Percentiles rank a stretch among this genome's conserved stretches.
Evolutionary conservation across 2,113 vertebrate genomes (phyloP).

Genomic region (Pomatorhinus ruficollis): DNA sequence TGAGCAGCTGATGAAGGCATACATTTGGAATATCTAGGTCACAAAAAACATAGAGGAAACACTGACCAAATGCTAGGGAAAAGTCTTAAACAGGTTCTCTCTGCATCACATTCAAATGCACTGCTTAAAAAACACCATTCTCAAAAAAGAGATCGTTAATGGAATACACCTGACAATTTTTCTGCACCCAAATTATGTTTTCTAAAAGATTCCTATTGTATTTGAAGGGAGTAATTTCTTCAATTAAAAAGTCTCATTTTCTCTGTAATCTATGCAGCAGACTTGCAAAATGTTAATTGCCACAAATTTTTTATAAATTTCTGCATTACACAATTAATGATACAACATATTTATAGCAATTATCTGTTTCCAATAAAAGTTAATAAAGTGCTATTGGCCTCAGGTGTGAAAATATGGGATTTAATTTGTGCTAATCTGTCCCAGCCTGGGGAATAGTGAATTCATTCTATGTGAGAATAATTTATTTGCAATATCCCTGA

Average conservation of each 20-base stretch:
- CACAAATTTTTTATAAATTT: not conserved
- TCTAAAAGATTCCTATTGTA: not conserved
- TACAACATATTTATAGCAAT: conserved; percentile 28
- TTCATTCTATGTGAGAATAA: not conserved
- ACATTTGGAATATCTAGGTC: not conserved
- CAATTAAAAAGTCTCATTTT: conserved; percentile 36
- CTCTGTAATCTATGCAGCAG: conserved; percentile 17
- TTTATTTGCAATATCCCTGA: not conserved
- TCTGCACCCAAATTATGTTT: not conserved
- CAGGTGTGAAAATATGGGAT: conserved; percentile 41
- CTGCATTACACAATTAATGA: not conserved
- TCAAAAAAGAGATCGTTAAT: conserved; percentile 6
- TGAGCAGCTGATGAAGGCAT: not conserved
- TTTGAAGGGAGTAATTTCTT: conserved; percentile 3
- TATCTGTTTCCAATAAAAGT: conserved; percentile 10
- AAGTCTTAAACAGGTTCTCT: not conserved
- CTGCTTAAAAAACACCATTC: not conserved
- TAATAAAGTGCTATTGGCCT: conserved; percentile 15
- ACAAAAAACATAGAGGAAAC: not conserved
- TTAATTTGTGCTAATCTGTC: conserved; percentile 47
- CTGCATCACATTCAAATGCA: not conserved
- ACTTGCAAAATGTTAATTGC: not conserved
- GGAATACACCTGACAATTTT: not conserved
- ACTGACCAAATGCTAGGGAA: not conserved
- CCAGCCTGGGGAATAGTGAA: conserved; percentile 8